Percentiles rank a stretch among this genome's conserved stretches.
Evolutionary conservation across 2,888 invertebrate genomes (phyloP).

Genomic region (Cheilosia grossa): DNA sequence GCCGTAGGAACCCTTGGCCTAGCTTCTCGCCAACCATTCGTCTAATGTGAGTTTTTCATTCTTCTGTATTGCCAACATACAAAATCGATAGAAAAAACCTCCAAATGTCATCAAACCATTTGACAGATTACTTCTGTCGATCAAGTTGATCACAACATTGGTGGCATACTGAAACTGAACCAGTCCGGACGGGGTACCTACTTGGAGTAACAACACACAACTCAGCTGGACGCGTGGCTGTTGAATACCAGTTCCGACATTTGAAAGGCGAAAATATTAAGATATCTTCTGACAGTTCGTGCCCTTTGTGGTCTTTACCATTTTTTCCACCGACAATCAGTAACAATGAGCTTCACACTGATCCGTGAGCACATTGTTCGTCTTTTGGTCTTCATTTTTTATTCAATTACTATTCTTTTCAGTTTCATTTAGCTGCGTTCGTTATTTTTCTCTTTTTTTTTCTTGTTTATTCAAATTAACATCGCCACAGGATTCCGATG

Average conservation of each 20-base stretch:
- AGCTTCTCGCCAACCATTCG: too few species aligned
- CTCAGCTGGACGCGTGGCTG: constrained; percentile 23
- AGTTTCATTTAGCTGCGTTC: constrained; percentile 19
- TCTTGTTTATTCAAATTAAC: constrained; percentile 56
- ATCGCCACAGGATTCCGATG: constrained; percentile 47
- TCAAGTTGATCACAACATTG: too few species aligned
- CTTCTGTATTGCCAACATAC: too few species aligned
- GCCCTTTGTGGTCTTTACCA: constrained; percentile 24
- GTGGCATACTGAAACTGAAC: background rate
- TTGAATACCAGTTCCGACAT: constrained; percentile 5
- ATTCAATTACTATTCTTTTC: constrained; percentile 44
- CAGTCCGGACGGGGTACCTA: background rate
- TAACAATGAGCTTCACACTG: constrained; percentile 26
- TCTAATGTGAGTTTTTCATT: too few species aligned
- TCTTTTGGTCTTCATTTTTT: constrained; percentile 6
- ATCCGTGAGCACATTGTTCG: constrained; percentile 24
- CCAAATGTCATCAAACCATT: background rate
- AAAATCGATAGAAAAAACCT: too few species aligned
- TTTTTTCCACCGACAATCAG: constrained; percentile 24
- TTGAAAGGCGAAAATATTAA: constrained; percentile 43
- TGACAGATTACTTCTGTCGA: constrained; percentile 36
- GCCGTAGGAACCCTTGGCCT: too few species aligned
- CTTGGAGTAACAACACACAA: constrained; percentile 19
- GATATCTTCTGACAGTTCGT: constrained; percentile 46
- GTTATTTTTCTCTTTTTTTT: background rate